phyloP scores from a whole-genome alignment of 2,888 invertebrate genomes.

The Germaria angustata region DNA sequence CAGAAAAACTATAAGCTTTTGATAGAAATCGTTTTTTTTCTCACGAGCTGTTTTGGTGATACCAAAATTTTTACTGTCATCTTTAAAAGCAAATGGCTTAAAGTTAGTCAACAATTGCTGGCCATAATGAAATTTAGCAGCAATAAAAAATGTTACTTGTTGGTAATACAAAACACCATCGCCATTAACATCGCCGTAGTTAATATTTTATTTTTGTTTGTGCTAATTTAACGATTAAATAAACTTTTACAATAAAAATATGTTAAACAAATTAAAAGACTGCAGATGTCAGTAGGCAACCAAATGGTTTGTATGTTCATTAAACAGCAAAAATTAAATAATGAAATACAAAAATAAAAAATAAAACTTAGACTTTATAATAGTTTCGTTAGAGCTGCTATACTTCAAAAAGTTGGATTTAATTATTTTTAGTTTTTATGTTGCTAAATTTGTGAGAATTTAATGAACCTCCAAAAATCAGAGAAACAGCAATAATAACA shows the following conservation, averaged over 20 bases:
- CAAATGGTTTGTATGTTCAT: slow-evolving; percentile 45
- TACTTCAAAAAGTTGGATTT: slow-evolving; percentile 50
- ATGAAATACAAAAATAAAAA: neutral
- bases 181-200: neutral
- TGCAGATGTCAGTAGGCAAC: slow-evolving; percentile 39
- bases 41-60: neutral
- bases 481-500: neutral
- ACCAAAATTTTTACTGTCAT: slow-evolving; percentile 43
- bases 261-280: neutral
- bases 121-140: slow-evolving; percentile 33
- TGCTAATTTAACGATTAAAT: slow-evolving; percentile 60
- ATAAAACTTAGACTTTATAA: slow-evolving; percentile 30
- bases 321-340: neutral
- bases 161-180: slow-evolving; percentile 20
- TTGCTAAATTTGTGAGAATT: neutral
- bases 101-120: slow-evolving; percentile 29
- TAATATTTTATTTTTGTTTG: slow-evolving; percentile 9
- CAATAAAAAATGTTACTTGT: slow-evolving; percentile 42
- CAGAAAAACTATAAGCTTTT: too few relatives aligned
- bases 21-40: too few relatives aligned
- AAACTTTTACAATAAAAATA: slow-evolving; percentile 29
- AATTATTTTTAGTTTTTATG: slow-evolving; percentile 21
- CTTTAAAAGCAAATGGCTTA: slow-evolving; percentile 7
- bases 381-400: slow-evolving; percentile 38
- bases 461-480: slow-evolving; percentile 6